Conservation (phyloP, 2,797 vertebrate species). For the Sebastes vulpes region DNA sequence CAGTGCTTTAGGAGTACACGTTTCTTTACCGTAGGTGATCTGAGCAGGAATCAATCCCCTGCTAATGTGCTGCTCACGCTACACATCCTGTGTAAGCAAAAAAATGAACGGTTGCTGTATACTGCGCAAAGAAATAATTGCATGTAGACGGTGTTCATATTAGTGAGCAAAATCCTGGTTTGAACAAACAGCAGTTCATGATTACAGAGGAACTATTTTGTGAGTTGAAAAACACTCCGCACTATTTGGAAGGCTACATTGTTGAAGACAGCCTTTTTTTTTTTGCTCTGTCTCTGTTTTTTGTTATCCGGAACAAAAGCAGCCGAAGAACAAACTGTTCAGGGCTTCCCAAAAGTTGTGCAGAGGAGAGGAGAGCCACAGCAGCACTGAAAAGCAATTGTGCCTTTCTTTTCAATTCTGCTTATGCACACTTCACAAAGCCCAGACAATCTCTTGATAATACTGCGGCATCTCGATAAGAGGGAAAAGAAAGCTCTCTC, state of each 20-base stretch:
- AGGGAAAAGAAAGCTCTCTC: slow-evolving; percentile 39
- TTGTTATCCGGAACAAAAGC: slow-evolving; percentile 68
- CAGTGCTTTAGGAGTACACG: background rate
- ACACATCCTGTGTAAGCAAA: background rate
- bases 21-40: background rate
- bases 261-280: slow-evolving; percentile 28
- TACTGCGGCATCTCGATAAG: slow-evolving; percentile 60
- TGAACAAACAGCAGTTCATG: slow-evolving; percentile 19
- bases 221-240: slow-evolving; percentile 35
- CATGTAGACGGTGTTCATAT: slow-evolving; percentile 2
- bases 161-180: slow-evolving; percentile 23
- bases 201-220: slow-evolving; percentile 40
- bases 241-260: slow-evolving; percentile 36
- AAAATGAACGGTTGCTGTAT: background rate
- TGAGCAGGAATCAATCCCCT: background rate
- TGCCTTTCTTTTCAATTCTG: slow-evolving; percentile 67
- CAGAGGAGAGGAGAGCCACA: slow-evolving; percentile 38
- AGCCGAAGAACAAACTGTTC: slow-evolving; percentile 64
- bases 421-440: slow-evolving; percentile 68
- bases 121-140: background rate
- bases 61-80: background rate
- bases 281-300: slow-evolving; percentile 41
- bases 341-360: slow-evolving; percentile 61
- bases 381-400: slow-evolving; percentile 55
- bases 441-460: slow-evolving; percentile 70